phyloP scores from a whole-genome alignment of 2,888 invertebrate genomes.

The Aphidius colemani region DNA sequence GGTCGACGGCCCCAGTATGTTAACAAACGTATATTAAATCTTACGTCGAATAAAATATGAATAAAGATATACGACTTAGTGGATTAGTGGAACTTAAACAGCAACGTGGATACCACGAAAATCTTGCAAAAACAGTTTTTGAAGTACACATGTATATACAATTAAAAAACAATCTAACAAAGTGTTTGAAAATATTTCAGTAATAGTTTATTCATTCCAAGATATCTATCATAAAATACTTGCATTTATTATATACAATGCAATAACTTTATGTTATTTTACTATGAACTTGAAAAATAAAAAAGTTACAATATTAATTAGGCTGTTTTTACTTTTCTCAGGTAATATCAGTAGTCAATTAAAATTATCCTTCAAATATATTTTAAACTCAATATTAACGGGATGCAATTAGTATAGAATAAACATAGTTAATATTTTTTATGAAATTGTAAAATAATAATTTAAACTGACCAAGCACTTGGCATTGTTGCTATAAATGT shows the following conservation, averaged over 20 bases:
- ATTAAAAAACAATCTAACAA: slow-evolving; percentile 12
- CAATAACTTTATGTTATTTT: too few relatives aligned
- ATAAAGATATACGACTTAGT: slow-evolving; percentile 48
- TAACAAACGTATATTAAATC: slow-evolving; percentile 29
- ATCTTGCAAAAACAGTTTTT: slow-evolving; percentile 39
- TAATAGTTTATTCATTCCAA: too few relatives aligned
- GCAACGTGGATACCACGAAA: slow-evolving; percentile 38
- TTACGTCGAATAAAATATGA: slow-evolving; percentile 37
- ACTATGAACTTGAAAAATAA: too few relatives aligned
- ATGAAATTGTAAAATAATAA: background rate
- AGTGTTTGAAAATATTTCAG: background rate
- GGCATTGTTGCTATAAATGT: background rate
- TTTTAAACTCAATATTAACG: background rate
- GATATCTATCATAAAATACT: too few relatives aligned
- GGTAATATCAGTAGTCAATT: too few relatives aligned
- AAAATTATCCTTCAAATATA: too few relatives aligned
- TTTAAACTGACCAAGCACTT: slow-evolving; percentile 13
- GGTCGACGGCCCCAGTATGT: slow-evolving; percentile 40
- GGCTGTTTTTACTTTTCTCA: too few relatives aligned
- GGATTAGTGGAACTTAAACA: background rate
- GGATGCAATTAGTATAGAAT: background rate
- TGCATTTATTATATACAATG: too few relatives aligned
- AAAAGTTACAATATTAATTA: too few relatives aligned
- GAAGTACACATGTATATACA: too few relatives aligned
- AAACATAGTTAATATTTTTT: slow-evolving; percentile 13